Evolutionary conservation across 2,888 invertebrate species (phyloP).

Genomic region (Tridacna crocea): DNA sequence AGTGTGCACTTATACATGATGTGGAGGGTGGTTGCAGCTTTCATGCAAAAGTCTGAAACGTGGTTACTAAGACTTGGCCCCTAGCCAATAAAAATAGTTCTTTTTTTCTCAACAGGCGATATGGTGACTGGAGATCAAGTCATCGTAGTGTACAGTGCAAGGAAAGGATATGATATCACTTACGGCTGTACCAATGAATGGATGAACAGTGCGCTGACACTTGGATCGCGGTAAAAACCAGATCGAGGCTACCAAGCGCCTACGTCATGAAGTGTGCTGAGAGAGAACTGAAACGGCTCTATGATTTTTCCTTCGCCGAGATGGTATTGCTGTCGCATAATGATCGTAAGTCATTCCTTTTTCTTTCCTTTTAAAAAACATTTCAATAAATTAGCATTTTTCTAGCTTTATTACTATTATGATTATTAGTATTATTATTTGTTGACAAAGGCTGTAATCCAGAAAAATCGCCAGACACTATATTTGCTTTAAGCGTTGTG

Average conservation of each 20-base stretch:
- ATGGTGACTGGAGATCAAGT: background rate
- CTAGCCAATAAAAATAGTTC: too few relatives aligned
- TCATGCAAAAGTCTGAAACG: too few relatives aligned
- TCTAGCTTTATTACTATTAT: too few relatives aligned
- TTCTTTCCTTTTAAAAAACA: background rate
- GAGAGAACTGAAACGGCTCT: background rate
- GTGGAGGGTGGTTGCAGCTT: too few relatives aligned
- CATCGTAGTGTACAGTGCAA: background rate
- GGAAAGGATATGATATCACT: slow-evolving; percentile 6
- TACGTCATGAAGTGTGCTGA: background rate
- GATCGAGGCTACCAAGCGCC: background rate
- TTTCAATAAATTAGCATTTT: too few relatives aligned
- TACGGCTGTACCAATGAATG: slow-evolving; percentile 5
- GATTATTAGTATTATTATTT: too few relatives aligned
- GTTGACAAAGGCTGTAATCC: too few relatives aligned
- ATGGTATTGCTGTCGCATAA: background rate
- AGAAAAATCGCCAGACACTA: too few relatives aligned
- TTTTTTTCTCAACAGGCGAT: slow-evolving; percentile 7
- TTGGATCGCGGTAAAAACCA: background rate
- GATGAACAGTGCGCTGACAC: background rate
- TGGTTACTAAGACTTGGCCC: too few relatives aligned
- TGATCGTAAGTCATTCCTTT: background rate
- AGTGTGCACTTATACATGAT: too few relatives aligned
- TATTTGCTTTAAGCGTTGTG: too few relatives aligned
- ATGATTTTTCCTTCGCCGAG: background rate